A percentile compares a stretch with the other conserved stretches of the same genome.
Evolutionary conservation across 2,888 invertebrate genomes (phyloP).

Genomic region (Leptinotarsa rubiginosa): DNA sequence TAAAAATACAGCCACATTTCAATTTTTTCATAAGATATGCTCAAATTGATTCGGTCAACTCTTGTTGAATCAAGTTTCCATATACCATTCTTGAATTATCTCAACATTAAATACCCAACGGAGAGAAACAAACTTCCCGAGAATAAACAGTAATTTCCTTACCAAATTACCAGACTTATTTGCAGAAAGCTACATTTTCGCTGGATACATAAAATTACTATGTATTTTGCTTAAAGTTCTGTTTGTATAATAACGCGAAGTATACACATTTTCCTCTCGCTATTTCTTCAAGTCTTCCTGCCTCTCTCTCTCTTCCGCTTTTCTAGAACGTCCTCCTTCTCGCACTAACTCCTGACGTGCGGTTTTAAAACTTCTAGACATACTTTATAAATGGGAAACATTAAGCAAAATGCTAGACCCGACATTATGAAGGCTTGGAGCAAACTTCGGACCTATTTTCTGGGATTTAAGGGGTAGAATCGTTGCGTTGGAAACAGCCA

Average conservation of each 20-base stretch:
- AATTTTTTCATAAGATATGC: too few relatives aligned
- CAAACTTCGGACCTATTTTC: conserved; percentile 56
- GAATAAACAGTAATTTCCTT: conserved; percentile 67
- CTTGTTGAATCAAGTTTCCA: background rate
- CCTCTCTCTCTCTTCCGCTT: conserved; percentile 47
- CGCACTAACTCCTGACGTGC: conserved; percentile 51
- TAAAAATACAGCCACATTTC: too few relatives aligned
- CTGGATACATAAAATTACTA: conserved; percentile 66
- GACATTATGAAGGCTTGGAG: conserved; percentile 52
- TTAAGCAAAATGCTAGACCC: conserved; percentile 61
- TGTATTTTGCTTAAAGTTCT: conserved; percentile 65
- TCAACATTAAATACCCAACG: conserved; percentile 55
- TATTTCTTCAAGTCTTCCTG: conserved; percentile 55
- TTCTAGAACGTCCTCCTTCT: conserved; percentile 26
- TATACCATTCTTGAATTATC: conserved; percentile 43
- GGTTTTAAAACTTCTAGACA: conserved; percentile 51
- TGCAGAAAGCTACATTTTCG: conserved; percentile 66
- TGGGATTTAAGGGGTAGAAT: conserved; percentile 53
- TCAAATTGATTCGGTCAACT: background rate
- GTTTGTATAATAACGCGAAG: conserved; percentile 61
- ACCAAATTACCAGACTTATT: conserved; percentile 67
- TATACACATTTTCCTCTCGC: conserved; percentile 57
- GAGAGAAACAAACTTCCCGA: conserved; percentile 62
- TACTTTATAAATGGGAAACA: conserved; percentile 62
- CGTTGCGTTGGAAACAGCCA: conserved; percentile 56